A percentile compares a stretch with the other conserved stretches of the same genome.
phyloP scores from a whole-genome alignment of 2,113 vertebrate genomes.

The Leucosticte australis region DNA sequence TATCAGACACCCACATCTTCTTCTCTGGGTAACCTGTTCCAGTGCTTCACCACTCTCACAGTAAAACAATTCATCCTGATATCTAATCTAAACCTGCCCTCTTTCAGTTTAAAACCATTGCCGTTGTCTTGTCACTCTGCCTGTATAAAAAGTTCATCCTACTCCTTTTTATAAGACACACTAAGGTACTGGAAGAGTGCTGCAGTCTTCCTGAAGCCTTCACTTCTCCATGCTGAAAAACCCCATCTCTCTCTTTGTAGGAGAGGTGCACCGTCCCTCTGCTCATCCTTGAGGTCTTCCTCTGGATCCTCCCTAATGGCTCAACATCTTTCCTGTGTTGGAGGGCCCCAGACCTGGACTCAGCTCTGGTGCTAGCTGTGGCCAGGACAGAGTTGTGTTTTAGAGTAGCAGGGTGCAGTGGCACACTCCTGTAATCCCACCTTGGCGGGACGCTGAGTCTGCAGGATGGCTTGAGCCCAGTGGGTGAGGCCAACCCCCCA shows the following conservation, averaged over 20 bases:
- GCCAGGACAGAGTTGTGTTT: neutral
- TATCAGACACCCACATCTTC: neutral
- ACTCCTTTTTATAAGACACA: neutral
- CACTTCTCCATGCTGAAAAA: fast-evolving
- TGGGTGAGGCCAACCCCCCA: neutral
- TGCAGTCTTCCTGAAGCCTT: neutral
- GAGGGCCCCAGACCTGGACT: neutral
- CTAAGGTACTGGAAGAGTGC: neutral
- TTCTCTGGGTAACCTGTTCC: neutral
- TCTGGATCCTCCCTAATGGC: neutral
- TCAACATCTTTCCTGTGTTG: too few relatives aligned
- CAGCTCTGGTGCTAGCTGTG: neutral
- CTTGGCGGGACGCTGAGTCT: constrained; percentile 44
- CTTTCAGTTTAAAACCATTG: neutral
- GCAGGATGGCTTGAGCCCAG: constrained; percentile 60
- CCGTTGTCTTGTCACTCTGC: neutral
- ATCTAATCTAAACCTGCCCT: neutral
- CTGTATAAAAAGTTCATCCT: neutral
- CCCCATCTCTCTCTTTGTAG: neutral
- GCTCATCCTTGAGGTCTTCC: neutral
- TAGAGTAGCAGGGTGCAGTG: neutral
- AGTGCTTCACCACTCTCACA: neutral
- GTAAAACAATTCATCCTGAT: neutral
- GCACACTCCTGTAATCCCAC: constrained; percentile 67
- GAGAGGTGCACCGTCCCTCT: neutral